Conservation (phyloP, 2,113 vertebrate genomes). For the Callaeas wilsoni region DNA sequence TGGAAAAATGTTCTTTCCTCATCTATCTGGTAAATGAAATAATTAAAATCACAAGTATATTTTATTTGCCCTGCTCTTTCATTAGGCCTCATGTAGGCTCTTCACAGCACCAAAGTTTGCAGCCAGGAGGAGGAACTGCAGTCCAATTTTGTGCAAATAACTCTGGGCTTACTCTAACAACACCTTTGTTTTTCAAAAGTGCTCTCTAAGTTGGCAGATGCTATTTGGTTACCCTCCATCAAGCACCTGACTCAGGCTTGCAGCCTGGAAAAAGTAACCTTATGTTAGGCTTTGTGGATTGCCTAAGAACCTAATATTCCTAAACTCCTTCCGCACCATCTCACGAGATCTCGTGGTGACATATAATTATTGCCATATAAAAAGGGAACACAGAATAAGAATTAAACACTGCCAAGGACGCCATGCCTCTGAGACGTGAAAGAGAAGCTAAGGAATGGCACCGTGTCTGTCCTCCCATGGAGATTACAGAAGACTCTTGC, state of each 20-base stretch:
- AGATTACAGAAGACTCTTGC: not conserved
- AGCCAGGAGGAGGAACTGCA: not conserved
- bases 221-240: not conserved
- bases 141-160: not conserved
- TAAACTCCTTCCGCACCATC: not conserved
- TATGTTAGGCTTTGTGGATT: slow-evolving; percentile 4
- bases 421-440: not conserved
- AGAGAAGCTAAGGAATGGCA: not conserved
- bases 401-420: not conserved
- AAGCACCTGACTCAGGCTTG: slow-evolving; percentile 47
- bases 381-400: not conserved
- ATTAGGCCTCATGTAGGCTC: not conserved
- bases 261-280: slow-evolving; percentile 57
- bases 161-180: not conserved
- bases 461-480: not conserved
- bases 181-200: slow-evolving; percentile 31
- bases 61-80: not conserved
- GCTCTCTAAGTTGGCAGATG: not conserved
- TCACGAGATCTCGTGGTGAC: not conserved
- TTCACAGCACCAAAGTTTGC: not conserved
- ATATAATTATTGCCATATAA: not conserved
- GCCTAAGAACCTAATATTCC: slow-evolving; percentile 30
- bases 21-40: not conserved
- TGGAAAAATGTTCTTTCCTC: not conserved
- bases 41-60: not conserved